phyloP scores from a whole-genome alignment of 1,140 invertebrate species.

The Drosophila takahashii region DNA sequence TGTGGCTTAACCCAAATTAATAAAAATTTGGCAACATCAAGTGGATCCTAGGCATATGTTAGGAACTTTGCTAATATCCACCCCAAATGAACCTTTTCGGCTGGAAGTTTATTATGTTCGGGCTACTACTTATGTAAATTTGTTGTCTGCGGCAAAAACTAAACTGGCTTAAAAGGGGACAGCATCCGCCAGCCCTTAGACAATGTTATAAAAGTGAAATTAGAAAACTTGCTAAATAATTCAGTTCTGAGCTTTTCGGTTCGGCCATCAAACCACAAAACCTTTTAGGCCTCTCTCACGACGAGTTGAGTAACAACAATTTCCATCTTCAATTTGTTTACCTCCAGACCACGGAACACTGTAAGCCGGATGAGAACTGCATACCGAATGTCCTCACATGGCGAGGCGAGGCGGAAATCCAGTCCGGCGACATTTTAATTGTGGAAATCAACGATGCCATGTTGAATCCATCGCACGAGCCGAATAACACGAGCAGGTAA shows the following conservation, averaged over 20 bases:
- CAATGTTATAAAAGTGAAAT: conserved; percentile 67
- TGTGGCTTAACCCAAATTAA: conserved; percentile 78
- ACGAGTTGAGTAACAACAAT: conserved; percentile 14
- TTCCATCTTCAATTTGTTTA: not conserved
- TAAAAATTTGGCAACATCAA: conserved; percentile 67
- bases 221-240: conserved; percentile 81
- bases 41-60: conserved; percentile 74
- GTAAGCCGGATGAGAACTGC: conserved; percentile 84
- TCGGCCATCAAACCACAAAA: conserved; percentile 42
- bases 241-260: conserved; percentile 29
- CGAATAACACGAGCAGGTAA: conserved; percentile 78
- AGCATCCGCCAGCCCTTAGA: conserved; percentile 8
- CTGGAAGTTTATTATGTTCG: conserved; percentile 68
- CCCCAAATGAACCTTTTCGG: conserved; percentile 64
- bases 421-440: conserved; percentile 89
- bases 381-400: conserved; percentile 86
- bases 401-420: conserved; percentile 88
- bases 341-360: conserved; percentile 86
- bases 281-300: conserved; percentile 53
- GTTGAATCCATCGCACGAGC: conserved; percentile 81
- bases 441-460: conserved; percentile 88
- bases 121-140: conserved; percentile 68
- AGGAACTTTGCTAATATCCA: conserved; percentile 61
- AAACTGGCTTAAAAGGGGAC: conserved; percentile 27
- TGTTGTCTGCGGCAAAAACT: conserved; percentile 29